Conservation (phyloP, 2,797 vertebrate genomes). For the Fringilla coelebs region DNA sequence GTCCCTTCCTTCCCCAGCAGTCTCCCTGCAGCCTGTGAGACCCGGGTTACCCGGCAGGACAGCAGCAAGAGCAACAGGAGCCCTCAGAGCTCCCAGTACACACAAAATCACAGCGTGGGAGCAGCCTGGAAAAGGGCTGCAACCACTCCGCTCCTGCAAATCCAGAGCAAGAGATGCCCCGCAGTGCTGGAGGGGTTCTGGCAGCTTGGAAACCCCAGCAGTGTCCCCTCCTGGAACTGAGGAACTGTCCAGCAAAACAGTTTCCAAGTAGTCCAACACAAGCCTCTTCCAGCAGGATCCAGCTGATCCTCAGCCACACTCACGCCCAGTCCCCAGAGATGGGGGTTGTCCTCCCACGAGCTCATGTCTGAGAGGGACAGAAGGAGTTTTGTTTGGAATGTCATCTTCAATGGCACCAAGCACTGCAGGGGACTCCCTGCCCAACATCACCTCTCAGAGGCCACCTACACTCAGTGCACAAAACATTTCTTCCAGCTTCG, state of each 20-base stretch:
- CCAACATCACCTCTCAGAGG: background rate
- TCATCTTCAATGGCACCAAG: background rate
- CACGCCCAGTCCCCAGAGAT: background rate
- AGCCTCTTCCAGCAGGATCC: background rate
- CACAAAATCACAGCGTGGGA: background rate
- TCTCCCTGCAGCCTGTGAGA: background rate
- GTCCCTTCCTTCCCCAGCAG: background rate
- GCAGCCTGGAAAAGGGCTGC: background rate
- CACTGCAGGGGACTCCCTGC: background rate
- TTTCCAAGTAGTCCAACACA: background rate
- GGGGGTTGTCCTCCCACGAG: background rate
- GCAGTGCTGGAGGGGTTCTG: background rate
- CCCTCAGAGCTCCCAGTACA: background rate
- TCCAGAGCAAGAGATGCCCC: background rate
- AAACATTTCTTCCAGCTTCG: background rate
- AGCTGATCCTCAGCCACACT: background rate
- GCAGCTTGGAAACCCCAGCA: background rate
- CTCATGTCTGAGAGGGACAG: background rate
- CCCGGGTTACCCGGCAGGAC: background rate
- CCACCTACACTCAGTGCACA: background rate
- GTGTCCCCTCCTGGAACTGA: background rate
- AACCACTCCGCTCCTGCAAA: background rate
- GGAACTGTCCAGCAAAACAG: constrained; percentile 48
- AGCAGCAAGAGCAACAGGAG: background rate
- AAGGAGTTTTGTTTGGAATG: background rate